These are phyloP conservation scores for Himantopus leucocephalus DNA, from an alignment of 2,113 vertebrate genomes.

Conservation along the genomic window DNA sequence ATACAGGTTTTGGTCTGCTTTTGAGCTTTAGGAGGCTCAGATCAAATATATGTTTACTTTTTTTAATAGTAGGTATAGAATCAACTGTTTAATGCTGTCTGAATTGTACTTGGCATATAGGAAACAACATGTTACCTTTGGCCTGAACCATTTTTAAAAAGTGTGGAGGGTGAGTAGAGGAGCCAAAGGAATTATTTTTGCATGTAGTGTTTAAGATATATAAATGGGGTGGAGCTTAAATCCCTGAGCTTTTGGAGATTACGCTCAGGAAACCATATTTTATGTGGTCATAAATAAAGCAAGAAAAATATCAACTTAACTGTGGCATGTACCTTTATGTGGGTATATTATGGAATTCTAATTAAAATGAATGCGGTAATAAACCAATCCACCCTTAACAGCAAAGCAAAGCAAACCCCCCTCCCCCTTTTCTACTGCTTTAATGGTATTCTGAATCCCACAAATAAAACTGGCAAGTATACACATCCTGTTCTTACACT, in stretches of 20 bases:
- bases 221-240: constrained; percentile 65
- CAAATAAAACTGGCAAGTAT: constrained; percentile 56
- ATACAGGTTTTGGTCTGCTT: neutral
- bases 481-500: constrained; percentile 42
- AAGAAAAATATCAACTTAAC: constrained; percentile 64
- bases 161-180: neutral
- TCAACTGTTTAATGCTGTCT: constrained; percentile 5
- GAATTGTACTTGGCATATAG: neutral
- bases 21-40: neutral
- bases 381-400: constrained; percentile 51
- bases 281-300: constrained; percentile 70
- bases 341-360: constrained; percentile 67
- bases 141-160: constrained; percentile 18
- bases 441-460: constrained; percentile 54
- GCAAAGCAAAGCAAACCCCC: neutral
- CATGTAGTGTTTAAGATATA: constrained; percentile 18
- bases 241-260: constrained; percentile 55
- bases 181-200: constrained; percentile 42
- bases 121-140: constrained; percentile 19
- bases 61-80: constrained; percentile 5
- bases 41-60: neutral
- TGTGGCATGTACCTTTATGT: constrained; percentile 55
- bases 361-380: constrained; percentile 65
- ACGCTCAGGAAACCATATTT: constrained; percentile 67
- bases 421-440: neutral